Evolutionary conservation across 2,888 invertebrate genomes (phyloP).

Genomic region (Sinotaia quadrata): DNA sequence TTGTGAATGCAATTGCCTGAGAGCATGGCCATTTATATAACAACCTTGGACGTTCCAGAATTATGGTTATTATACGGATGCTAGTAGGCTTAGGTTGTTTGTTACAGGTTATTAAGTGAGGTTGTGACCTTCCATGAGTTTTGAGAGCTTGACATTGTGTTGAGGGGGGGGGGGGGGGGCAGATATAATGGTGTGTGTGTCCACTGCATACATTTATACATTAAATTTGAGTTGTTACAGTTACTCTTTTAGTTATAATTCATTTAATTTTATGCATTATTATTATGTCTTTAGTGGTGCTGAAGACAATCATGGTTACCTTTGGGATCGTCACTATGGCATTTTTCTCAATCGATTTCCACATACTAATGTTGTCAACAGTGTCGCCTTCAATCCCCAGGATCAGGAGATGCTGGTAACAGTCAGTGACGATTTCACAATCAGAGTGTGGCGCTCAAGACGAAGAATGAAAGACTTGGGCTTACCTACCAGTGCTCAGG

Average conservation of each 20-base stretch:
- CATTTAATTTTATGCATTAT: neutral
- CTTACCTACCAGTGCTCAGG: no score
- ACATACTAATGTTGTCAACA: conserved; percentile 86
- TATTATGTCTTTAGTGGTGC: conserved; percentile 79
- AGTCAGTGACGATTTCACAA: conserved; percentile 85
- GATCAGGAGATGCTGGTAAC: conserved; percentile 87
- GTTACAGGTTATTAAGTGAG: no score
- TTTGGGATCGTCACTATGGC: conserved; percentile 90
- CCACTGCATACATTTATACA: neutral
- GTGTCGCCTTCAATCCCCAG: conserved; percentile 86
- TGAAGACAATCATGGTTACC: conserved; percentile 85
- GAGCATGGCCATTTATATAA: no score
- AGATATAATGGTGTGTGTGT: neutral
- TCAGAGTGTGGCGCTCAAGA: conserved; percentile 79
- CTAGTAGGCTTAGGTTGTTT: no score
- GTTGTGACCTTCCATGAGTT: no score
- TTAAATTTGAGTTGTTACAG: neutral
- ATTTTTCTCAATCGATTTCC: conserved; percentile 83
- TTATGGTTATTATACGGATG: no score
- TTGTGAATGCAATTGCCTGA: no score
- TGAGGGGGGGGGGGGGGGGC: neutral
- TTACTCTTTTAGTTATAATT: neutral
- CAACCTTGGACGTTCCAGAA: no score
- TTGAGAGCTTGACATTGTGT: no score
- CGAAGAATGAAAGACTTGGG: conserved; percentile 23